Evolutionary conservation across 2,888 invertebrate genomes (phyloP), one percentile per base, ranked within the genome.

Genomic region (Sinohyriopsis cumingii): DNA sequence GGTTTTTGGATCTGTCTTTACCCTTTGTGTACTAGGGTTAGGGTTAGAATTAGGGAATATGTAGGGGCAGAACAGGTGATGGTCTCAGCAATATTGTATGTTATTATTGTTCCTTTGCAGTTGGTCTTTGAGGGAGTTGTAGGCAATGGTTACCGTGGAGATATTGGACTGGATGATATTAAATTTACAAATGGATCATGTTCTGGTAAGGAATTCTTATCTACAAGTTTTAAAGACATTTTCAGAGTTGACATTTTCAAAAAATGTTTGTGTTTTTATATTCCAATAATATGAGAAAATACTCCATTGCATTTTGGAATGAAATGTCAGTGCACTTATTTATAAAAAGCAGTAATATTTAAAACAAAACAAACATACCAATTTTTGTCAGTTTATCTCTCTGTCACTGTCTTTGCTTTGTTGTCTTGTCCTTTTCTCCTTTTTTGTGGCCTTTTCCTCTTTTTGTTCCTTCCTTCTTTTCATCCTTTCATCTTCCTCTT

Each of bases 151-250:
- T 70, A 28, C 60, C 61, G 25, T 22, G 83, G 83, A 20, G 82
- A 82, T 63, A 79, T 84, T 25, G 84, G 79, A 19, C 55, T 85
- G 12, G 85, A 85, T 77, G 85, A 85, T 67, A 72, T 85, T 7
- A 33, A 62, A 3, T 64, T 84, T 7, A 59, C 59, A 15, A 61
- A 76, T 60, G 80, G 78, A 54, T 61, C 77, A 18, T 84, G 84
- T 60, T 72, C 74, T 72, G 74, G 79, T 82, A 56, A 71, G 67
- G 64, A 28, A 45, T 45, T 45, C 45, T 45, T 45, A 33, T 53
- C 2, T 12, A 5, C 25, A 18, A 7, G n/a, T 2, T 54, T 63
- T 15, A 20, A 61, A 28, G 18, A 28, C 5, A 15, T 28, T 22
- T 28, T 63, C n/a, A 19, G 20, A 63, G 18, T 12, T 19, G 19